Evolutionary conservation across 2,888 invertebrate genomes (phyloP), one percentile per base, ranked within the genome.

Genomic region (Andrena hattorfiana): DNA sequence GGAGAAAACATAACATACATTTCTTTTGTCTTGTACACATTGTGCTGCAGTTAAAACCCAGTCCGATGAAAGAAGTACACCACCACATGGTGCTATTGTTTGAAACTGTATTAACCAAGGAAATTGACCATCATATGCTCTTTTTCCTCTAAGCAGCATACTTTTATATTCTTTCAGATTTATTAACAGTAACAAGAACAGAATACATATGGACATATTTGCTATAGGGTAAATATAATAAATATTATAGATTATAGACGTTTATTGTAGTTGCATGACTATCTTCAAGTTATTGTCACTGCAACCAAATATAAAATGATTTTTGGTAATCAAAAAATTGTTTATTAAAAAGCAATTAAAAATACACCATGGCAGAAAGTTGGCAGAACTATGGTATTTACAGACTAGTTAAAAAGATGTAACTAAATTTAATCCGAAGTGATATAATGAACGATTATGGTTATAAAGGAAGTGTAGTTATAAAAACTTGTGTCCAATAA

Each of bases 11-110:
- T 54, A 68, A 26, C 68, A 56, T 86, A 91, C 91, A 78, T 87
- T 89, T 86, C 91, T 81, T 63, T 90, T 87, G 72, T 85, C 82
- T 68, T 89, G 85, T 23, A 91, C 88, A 63, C 91, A 91, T 83
- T 91, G 90, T 6, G 91, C 91, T 8, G 91, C 89, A 2, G 91
- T 91, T 64, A 90, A 79, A 30, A 91, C 87, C 91, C 91, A 91
- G 54, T 91, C 91, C 26, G 89, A 83, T 16, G 89, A 87, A 51
- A 91, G 73, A 20, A 91, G 84, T 49, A 90, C 83, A 42, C 91
- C 91, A 26, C 91, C 89, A 70, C 91, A 91, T 64, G 91, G 90
- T 56, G 71, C 69, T 71, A 91, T 81, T 26, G 91, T 91, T 83
- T 91, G 85, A 81, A 91, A 91, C 68, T 91, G 91, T 77, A 91